Conservation (phyloP, 2,888 invertebrate genomes). For the Pseudococcus longispinus region DNA sequence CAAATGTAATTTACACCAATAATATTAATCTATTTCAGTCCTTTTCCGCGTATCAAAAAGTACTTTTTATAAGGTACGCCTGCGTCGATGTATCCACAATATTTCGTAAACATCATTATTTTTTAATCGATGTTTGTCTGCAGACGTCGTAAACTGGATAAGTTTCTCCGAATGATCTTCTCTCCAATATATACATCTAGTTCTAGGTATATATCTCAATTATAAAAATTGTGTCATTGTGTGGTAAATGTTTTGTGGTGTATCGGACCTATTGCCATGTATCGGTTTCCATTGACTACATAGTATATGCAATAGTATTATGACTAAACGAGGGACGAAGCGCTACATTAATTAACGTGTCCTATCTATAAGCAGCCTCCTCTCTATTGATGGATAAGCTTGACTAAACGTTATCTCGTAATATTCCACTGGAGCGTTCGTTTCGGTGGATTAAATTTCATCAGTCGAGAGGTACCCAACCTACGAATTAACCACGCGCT, state of each 20-base stretch:
- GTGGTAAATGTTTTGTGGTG: neutral
- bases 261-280: neutral
- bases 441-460: neutral
- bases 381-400: neutral
- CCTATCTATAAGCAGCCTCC: neutral
- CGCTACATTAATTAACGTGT: slow-evolving; percentile 13
- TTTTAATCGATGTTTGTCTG: neutral
- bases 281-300: neutral
- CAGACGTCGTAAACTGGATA: neutral
- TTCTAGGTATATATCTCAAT: neutral
- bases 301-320: neutral
- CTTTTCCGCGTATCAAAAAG: slow-evolving; percentile 1
- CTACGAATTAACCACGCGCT: neutral
- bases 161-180: neutral
- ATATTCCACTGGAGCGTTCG: neutral
- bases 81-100: no score
- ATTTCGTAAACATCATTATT: neutral
- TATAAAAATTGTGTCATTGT: neutral
- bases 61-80: no score
- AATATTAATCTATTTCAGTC: neutral
- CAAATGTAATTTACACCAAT: neutral
- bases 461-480: neutral
- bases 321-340: neutral
- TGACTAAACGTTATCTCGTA: slow-evolving; percentile 31
- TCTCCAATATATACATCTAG: neutral